Base-by-base conservation (phyloP, 2,888 invertebrate genomes). In the Caenorhabditis angaria region DNA sequence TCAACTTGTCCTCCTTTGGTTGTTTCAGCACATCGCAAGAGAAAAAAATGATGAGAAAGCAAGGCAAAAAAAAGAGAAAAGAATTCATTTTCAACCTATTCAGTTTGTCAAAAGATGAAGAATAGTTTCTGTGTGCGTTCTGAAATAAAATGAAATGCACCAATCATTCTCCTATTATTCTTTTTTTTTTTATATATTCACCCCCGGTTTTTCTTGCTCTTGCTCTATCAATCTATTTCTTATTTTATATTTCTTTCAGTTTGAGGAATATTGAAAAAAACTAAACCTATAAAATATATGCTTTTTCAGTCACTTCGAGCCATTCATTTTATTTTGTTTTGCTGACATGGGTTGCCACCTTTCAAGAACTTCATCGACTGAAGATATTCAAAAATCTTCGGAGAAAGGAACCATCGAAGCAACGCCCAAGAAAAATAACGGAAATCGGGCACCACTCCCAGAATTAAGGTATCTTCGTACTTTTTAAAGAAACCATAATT, bases 271-370 rank as follows among this genome's bases (percentile, higher is more conserved):
- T 50, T 3, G 28, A 24, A 20, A 5, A 24, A 51, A 57, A 20
- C 56, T 4, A 57, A 58, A 6, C 29, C 29, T 56, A 63, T 14
- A 18, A 24, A 54, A 22, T 18, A 54, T 28, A 25, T 32, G 12
- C 12, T 32, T 32, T 32, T 32, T 12, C 32, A 32, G 32, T n/a
- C n/a, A n/a, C n/a, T n/a, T n/a, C 28, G 8, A 25, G 25, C 22
- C 24, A 4, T 29, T 57, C 20, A 14, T 27, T 35, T 12, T 24
- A n/a, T 20, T 18, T 48, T 14, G n/a, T n/a, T n/a, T n/a, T n/a
- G n/a, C n/a, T n/a, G n/a, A 14, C 41, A 80, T 80, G 79, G 79
- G 79, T 60, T 80, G 79, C 69, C 75, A 70, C 56, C 67, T 80
- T 60, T 77, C 79, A 29, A 70, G 79, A 41, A 77, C 77, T 50